Base-by-base conservation (phyloP, 2,113 vertebrate genomes). In the Lepisosteus osseus region DNA sequence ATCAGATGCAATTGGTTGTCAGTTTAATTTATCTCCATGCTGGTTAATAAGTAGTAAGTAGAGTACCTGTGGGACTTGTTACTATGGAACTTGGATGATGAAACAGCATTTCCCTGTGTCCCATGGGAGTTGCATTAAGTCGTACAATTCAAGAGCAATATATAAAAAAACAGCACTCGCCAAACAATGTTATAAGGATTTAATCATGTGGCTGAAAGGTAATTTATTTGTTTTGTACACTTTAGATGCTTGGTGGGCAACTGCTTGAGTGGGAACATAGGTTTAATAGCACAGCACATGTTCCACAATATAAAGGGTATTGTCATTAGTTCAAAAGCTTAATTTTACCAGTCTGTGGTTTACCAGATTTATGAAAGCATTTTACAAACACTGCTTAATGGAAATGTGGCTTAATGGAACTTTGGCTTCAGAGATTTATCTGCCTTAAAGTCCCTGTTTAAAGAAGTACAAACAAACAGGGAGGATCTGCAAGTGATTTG, bases 1-100 rank as follows among this genome's bases (percentile, higher is more conserved):
- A 59, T 70, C 56, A 61, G 40, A 61, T 44, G 15, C 55, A 59
- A 45, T 45, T 70, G 56, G 8, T 55, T 59, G 51, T 68, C 41
- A 61, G 13, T 70, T 17, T 59, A 43, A 70, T 70, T 59, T 44
- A 70, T 61, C 11, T 42, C 66, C 66, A 54, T 54, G 29, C 47
- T 29, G 6, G 47, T 55, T 54, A 41, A 68, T 54, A 55, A 9
- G 29, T 55, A 68, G 9, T 68, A 55, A 40, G 66, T 29, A 40
- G 6, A n/a, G 66, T n/a, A 68, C 15, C 17, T 29, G 45, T 40
- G 47, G 51, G 66, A 68, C 15, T 12, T 15, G 43, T 66, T 66
- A 66, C 42, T 66, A 13, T 66, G 45, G 9, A 68, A 15, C 4
- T 14, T 3, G 45, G 47, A 14, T 54, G 15, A 40, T 55, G 11